Conservation (phyloP, 1,140 invertebrate species). For the Drosophila eugracilis region DNA sequence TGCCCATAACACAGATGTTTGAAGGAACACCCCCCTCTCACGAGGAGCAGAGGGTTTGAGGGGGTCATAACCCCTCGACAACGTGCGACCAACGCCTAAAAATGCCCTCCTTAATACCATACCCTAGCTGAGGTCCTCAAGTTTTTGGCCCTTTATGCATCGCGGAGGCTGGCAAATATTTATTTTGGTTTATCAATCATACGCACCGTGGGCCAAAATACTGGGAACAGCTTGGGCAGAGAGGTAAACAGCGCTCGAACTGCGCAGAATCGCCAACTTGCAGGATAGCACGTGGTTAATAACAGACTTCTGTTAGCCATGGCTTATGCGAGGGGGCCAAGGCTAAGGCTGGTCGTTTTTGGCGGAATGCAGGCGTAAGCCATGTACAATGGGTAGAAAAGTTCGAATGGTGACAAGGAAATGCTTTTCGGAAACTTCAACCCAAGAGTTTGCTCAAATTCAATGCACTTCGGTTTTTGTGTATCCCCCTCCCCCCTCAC, state of each 20-base stretch:
- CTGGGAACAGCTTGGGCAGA: conserved; percentile 58
- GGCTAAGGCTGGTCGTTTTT: conserved; percentile 70
- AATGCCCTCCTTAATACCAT: conserved; percentile 17
- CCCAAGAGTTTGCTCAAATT: conserved; percentile 50
- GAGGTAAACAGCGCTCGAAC: neutral
- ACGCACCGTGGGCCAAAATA: conserved; percentile 68
- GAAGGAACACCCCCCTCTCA: neutral
- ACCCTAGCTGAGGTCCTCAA: conserved; percentile 8
- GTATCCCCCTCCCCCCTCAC: neutral
- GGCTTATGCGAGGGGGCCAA: conserved; percentile 27
- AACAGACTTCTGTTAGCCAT: conserved; percentile 47
- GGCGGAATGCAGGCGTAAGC: conserved; percentile 15
- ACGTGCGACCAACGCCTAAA: conserved; percentile 55
- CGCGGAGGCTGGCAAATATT: conserved; percentile 77
- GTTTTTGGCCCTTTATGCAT: conserved; percentile 57
- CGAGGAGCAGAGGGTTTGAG: neutral
- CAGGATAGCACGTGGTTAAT: conserved; percentile 60
- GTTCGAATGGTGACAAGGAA: conserved; percentile 69
- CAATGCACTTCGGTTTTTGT: conserved; percentile 34
- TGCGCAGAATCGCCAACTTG: conserved; percentile 68
- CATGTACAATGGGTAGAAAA: conserved; percentile 45
- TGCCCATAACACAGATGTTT: conserved; percentile 71
- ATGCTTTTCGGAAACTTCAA: conserved; percentile 75
- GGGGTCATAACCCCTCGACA: conserved; percentile 2
- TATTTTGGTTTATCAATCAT: conserved; percentile 84